Evolutionary conservation across 2,113 vertebrate genomes (phyloP), one percentile per base, ranked within the genome.

Genomic region (Rhineura floridana): DNA sequence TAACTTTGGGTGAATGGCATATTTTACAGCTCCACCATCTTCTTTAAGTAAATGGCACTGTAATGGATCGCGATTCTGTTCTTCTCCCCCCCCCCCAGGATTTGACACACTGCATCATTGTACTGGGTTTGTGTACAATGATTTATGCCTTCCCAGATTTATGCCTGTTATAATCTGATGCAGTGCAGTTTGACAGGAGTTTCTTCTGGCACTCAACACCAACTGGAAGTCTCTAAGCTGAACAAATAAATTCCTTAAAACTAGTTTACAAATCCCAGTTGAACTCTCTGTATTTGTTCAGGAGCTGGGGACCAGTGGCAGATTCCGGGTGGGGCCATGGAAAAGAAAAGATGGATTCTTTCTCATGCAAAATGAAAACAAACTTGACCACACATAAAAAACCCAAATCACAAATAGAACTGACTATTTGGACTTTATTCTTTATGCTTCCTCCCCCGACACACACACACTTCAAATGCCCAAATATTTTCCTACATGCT

Each of bases 221-320:
- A 97, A 96, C 95, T 94, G 89, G 93, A 83, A 96, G 94, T 93
- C 91, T 94, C 89, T 80, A 94, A 95, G 92, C 93, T 95, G 94
- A 95, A 95, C 94, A 96, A 96, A 97, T 96, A 97, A 96, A 93
- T 95, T 95, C 95, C 92, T 94, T 92, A 87, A 92, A 95, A 93
- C 70, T 91, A 95, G 93, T 95, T 96, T 95, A 96, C 93, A 96
- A 96, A 96, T 96, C 96, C 88, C 91, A 94, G 93, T 89, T 96
- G 96, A 97, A 95, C 93, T 92, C 81, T 91, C 87, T 3, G 10
- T 95, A 91, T 95, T 96, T 95, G 94, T 94, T 91, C 90, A 95
- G 92, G 92, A 91, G 94, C 91, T 90, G 87, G 87, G 91, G 86
- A 92, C 90, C 93, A 94, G 91, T 95, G 94, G 94, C 91, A 96